Evolutionary conservation across 2,797 vertebrate species (phyloP), one percentile per base, ranked within the genome.

Genomic region (Percopsis omiscomaycus): DNA sequence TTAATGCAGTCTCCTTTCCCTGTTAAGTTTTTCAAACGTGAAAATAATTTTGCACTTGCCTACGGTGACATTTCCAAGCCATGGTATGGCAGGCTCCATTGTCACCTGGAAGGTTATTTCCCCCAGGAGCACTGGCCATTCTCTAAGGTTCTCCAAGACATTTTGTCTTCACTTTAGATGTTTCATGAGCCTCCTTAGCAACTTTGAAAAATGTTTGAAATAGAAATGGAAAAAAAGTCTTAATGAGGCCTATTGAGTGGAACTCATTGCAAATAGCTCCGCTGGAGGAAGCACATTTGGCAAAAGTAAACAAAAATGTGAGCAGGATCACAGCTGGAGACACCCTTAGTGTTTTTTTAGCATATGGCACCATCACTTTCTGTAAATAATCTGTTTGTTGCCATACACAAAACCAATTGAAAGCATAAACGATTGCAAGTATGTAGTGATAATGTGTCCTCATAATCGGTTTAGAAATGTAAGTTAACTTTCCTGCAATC

Each of bases 31-130:
- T 16, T 54, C 30, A n/a, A 13, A 10, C 48, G 16, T 14, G 29
- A 16, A 16, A 16, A 30, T 46, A 1, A 42, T 50, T 73, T 79
- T 77, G 82, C 78, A 84, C 80, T 81, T 76, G 75, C 54, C 59
- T 16, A 8, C 42, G 2, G 15, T 16, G 3, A 57, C 55, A 10
- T 16, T 16, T 44, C 15, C 6, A 54, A 54, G 51, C 61, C 45
- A n/a, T 15, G 27, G 66, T 51, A 37, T 50, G 6, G 27, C 28
- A 48, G 57, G 16, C 42, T 45, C 28, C 28, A 13, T 14, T 29
- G 22, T 10, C 11, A 10, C 10, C 58, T 15, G 44, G 9, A 60
- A 30, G 13, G 13, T 22, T 46, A 5, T 57, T 9, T 42, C 6
- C n/a, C 6, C 69, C 32, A 61, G 59, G 60, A 62, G 58, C 61